Base-by-base conservation (phyloP, 2,888 invertebrate species). In the Stramonita haemastoma region DNA sequence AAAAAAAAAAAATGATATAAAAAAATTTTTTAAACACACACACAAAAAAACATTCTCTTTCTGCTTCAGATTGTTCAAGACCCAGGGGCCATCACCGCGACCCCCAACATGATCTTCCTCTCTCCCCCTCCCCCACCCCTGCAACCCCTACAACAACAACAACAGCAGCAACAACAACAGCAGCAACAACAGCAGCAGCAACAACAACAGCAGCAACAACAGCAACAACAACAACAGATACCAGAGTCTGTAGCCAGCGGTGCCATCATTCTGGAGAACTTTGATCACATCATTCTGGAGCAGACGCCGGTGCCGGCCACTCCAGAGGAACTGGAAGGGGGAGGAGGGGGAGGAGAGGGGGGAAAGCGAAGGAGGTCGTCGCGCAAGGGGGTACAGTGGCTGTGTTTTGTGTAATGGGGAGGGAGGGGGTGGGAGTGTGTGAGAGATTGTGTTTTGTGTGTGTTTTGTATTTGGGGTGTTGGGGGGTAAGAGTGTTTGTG, bases 201-300 rank as follows among this genome's bases (percentile, higher is more conserved):
- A 34, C 84, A 84, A 13, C 56, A 56, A 15, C 84, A 84, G 34
- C 81, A 81, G 22, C 81, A 81, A 22, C 81, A 81, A 22, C 81
- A 81, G 81, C 81, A 36, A 8, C 81, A 81, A 8, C 81, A 81
- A n/a, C 81, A 81, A 1, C 81, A 19, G 46, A 17, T 36, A 0
- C n/a, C 34, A 56, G 56, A 56, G 56, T 56, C 26, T n/a, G 22
- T 13, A n/a, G 56, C 13, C 22, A 56, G n/a, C 4, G 36, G 36
- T 19, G 22, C 60, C 85, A 85, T 85, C 32, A 17, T 85, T 4
- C 60, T 85, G 85, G 60, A 85, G 60, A 60, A 60, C 85, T 32
- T 85, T n/a, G 85, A 85, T 17, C 19, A n/a, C 17, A 85, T 85
- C 60, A 57, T 85, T 4, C 56, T 85, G 32, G 85, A 85, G 8